A percentile compares a stretch with the other conserved stretches of the same genome.
These are phyloP conservation scores for Pogoniulus pusillus DNA, from an alignment of 2,797 vertebrate genomes.

Conservation along the genomic window DNA sequence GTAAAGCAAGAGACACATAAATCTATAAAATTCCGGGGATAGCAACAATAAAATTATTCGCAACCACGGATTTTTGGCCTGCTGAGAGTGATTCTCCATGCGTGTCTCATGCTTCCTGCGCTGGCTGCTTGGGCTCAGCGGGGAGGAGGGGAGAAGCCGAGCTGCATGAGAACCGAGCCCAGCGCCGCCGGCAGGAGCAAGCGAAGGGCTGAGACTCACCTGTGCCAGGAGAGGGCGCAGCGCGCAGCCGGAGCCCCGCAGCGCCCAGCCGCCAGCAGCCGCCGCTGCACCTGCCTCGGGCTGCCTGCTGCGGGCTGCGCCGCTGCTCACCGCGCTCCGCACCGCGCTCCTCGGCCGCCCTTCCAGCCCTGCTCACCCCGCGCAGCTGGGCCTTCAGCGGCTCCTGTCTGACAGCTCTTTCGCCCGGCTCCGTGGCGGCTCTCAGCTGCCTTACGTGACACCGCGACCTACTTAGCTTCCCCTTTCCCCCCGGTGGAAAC, in stretches of 20 bases:
- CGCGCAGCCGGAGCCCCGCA: neutral
- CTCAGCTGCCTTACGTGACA: slow-evolving; percentile 70
- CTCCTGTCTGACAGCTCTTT: neutral
- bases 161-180: neutral
- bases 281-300: no score
- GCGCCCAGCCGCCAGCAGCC: neutral
- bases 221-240: neutral
- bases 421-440: slow-evolving; percentile 21
- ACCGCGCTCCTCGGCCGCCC: neutral
- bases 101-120: neutral
- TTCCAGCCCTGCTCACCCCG: neutral
- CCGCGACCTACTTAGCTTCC: slow-evolving; percentile 68
- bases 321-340: neutral
- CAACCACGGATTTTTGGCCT: neutral
- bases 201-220: neutral
- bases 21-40: neutral
- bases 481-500: neutral
- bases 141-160: no score
- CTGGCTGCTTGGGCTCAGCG: neutral
- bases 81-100: neutral
- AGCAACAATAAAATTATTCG: neutral
- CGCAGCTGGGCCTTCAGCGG: slow-evolving; percentile 29
- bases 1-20: neutral
- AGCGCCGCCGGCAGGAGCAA: fast-evolving
- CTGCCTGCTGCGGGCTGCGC: neutral